A percentile compares a stretch with the other conserved stretches of the same genome.
Evolutionary conservation across 2,113 vertebrate species (phyloP).

Genomic region (Panurus biarmicus): DNA sequence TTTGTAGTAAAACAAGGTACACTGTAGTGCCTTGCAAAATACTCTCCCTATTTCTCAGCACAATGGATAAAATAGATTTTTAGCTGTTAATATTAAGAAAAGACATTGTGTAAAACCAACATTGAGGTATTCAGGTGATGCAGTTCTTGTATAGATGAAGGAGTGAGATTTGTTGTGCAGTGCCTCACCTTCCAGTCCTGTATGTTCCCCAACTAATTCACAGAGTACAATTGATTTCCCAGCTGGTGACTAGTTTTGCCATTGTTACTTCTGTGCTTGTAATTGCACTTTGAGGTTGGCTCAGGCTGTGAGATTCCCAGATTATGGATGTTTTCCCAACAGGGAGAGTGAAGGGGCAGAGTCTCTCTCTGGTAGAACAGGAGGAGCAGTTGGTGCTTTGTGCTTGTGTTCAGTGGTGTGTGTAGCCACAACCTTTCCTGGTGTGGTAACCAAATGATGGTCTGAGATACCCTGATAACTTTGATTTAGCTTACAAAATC

Average conservation of each 20-base stretch:
- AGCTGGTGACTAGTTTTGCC: neutral
- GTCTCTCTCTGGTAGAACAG: neutral
- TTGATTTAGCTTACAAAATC: neutral
- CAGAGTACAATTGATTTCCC: neutral
- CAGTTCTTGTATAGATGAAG: neutral
- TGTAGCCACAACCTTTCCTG: neutral
- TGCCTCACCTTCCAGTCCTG: neutral
- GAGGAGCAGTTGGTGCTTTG: neutral
- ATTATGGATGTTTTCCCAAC: neutral
- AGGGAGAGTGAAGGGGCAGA: neutral
- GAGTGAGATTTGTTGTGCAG: neutral
- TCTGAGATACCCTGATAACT: neutral
- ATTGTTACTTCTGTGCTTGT: neutral
- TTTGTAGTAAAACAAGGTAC: neutral
- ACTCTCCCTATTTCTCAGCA: neutral
- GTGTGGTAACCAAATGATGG: neutral
- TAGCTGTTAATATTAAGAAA: neutral
- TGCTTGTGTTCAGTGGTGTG: neutral
- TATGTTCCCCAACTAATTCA: neutral
- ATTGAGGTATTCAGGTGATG: neutral
- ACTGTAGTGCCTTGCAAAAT: neutral
- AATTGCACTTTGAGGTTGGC: neutral
- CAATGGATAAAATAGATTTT: neutral
- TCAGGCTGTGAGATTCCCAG: neutral
- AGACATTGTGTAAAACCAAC: neutral